Percentiles rank a stretch among this genome's conserved stretches.
Conservation (phyloP, 2,797 vertebrate genomes). For the Urocyon cinereoargenteus region DNA sequence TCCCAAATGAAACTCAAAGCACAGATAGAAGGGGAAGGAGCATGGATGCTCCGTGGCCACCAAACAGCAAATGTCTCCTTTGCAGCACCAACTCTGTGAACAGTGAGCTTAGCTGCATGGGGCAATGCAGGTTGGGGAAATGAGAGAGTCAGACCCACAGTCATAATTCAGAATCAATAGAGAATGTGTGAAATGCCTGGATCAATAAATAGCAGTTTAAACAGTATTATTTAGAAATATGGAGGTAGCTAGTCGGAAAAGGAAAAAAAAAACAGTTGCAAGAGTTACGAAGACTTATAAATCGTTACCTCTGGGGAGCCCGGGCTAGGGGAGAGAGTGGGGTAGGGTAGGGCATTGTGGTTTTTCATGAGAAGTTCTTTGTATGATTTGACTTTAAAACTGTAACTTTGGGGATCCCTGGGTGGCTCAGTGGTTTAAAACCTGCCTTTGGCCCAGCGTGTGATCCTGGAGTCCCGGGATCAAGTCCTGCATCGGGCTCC, state of each 20-base stretch:
- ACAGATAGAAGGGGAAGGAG: not conserved
- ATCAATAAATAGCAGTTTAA: slow-evolving; percentile 54
- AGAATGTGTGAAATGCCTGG: slow-evolving; percentile 24
- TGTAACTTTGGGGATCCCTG: not conserved
- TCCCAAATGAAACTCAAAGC: not conserved
- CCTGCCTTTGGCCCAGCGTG: too few species aligned
- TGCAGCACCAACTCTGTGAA: not conserved
- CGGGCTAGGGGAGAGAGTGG: not conserved
- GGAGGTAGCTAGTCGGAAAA: not conserved
- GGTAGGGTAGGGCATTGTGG: not conserved
- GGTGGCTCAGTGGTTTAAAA: too few species aligned
- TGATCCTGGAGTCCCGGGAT: too few species aligned
- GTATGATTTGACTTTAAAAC: slow-evolving; percentile 50
- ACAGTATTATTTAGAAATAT: slow-evolving; percentile 57
- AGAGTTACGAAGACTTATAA: slow-evolving; percentile 23
- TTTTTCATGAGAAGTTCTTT: slow-evolving; percentile 1
- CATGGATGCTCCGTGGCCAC: not conserved
- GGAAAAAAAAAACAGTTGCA: not conserved
- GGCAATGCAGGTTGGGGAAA: not conserved
- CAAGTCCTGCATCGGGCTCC: too few species aligned
- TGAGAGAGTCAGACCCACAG: not conserved
- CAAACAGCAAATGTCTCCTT: not conserved
- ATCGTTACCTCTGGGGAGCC: not conserved
- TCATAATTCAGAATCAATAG: slow-evolving; percentile 55
- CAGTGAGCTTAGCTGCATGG: not conserved